These are phyloP conservation scores for Drosophila tsacasi DNA, from an alignment of 1,140 invertebrate species.

Conservation along the genomic window DNA sequence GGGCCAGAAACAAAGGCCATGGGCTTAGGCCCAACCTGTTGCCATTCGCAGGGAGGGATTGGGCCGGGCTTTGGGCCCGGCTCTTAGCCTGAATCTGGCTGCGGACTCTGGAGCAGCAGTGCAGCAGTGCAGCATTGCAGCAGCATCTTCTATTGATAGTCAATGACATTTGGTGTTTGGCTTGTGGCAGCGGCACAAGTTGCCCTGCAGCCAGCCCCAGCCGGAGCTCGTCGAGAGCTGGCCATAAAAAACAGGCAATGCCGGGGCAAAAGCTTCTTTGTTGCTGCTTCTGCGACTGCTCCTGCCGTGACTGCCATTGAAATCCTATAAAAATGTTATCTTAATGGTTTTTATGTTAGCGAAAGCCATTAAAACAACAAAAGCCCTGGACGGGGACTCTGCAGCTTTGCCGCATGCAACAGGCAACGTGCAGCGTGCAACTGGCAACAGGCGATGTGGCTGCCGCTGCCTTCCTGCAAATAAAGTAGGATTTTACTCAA, in stretches of 20 bases:
- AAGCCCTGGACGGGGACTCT: constrained; percentile 58
- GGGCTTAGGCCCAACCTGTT: constrained; percentile 45
- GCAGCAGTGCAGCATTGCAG: constrained; percentile 38
- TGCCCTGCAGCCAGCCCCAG: constrained; percentile 14
- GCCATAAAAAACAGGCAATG: constrained; percentile 71
- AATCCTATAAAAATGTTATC: constrained; percentile 85
- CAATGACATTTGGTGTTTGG: constrained; percentile 83
- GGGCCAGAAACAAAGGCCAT: constrained; percentile 74
- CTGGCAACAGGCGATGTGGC: constrained; percentile 57
- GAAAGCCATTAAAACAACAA: constrained; percentile 85
- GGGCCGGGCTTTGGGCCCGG: constrained; percentile 28
- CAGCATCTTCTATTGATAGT: constrained; percentile 81
- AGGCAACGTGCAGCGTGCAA: constrained; percentile 15
- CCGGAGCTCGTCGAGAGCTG: constrained; percentile 30
- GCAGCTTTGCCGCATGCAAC: constrained; percentile 43
- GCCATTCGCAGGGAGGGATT: constrained; percentile 33
- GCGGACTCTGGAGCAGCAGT: constrained; percentile 59
- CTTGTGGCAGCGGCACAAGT: constrained; percentile 68
- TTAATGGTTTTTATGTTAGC: constrained; percentile 85
- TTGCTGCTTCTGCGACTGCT: constrained; percentile 54
- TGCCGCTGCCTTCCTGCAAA: constrained; percentile 70
- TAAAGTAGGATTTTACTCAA: constrained; percentile 83
- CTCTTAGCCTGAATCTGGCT: constrained; percentile 35
- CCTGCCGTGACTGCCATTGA: constrained; percentile 81
- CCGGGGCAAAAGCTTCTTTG: constrained; percentile 71